A percentile compares a stretch with the other conserved stretches of the same genome.
These are phyloP conservation scores for Magallana angulata DNA, from an alignment of 1,140 invertebrate genomes.

Conservation along the genomic window DNA sequence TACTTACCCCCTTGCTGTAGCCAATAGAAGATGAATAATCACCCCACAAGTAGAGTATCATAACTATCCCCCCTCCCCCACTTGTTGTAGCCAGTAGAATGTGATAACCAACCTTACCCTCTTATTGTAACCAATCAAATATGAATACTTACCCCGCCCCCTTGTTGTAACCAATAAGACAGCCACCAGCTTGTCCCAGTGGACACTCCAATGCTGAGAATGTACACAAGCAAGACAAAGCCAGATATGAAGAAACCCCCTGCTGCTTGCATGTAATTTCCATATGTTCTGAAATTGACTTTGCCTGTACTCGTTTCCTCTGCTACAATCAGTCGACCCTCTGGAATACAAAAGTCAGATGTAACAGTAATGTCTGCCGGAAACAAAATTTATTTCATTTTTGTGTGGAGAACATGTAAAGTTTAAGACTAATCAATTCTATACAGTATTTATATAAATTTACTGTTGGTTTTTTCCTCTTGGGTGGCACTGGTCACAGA, in stretches of 20 bases:
- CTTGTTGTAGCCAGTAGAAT: neutral
- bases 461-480: slow-evolving; percentile 39
- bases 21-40: neutral
- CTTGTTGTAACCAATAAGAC: slow-evolving; percentile 84
- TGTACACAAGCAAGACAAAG: slow-evolving; percentile 82
- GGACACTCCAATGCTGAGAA: slow-evolving; percentile 82
- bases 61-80: neutral
- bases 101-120: neutral
- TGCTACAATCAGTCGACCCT: slow-evolving; percentile 76
- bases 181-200: slow-evolving; percentile 86
- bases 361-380: no score
- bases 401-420: neutral
- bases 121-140: neutral
- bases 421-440: no score
- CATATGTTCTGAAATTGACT: slow-evolving; percentile 80
- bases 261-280: slow-evolving; percentile 82
- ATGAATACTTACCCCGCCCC: slow-evolving; percentile 76
- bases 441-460: no score
- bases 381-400: neutral
- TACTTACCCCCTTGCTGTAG: neutral
- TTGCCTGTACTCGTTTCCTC: slow-evolving; percentile 81
- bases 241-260: slow-evolving; percentile 82
- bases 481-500: slow-evolving; percentile 39
- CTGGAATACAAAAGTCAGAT: slow-evolving; percentile 47
- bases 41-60: neutral